Base-by-base conservation (phyloP, 2,888 invertebrate genomes). In the Pinctada fucata region DNA sequence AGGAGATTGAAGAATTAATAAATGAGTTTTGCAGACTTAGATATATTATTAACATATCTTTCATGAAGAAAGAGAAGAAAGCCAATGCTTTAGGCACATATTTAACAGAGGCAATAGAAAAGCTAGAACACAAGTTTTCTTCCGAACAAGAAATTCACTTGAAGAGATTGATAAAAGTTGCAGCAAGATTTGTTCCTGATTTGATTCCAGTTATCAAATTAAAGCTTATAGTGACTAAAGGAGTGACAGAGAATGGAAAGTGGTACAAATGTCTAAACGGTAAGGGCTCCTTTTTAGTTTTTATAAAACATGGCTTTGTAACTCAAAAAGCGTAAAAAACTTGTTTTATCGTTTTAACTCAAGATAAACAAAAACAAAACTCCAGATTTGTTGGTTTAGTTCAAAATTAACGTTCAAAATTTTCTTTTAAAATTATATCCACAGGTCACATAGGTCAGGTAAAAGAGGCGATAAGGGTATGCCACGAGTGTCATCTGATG, bases 181-280 rank as follows among this genome's bases (percentile, higher is more conserved):
- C 31, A 31, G 31, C 31, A 31, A 31, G 31, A 31, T 31, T 31
- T 31, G 31, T 31, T 31, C 31, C 31, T 31, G 31, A 31, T 58
- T 6, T 10, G 13, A 10, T 58, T 58, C 13, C 58, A 58, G 8
- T 13, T 10, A 6, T 13, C 13, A 6, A 58, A 10, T 58, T 58
- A 58, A 58, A 58, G 58, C 6, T 58, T 6, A 4, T 67, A 6
- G 10, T 6, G 45, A 8, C 6, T 31, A n/a, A 50, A 2, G 50
- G 51, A 65, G 31, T 16, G 31, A 45, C 50, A 45, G 49, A 66
- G 8, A 31, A 66, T 66, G 74, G 66, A 16, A 74, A 49, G 2
- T 74, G 74, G 74, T 65, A 50, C n/a, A 74, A 74, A 66, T 74
- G 74, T 16, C 65, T 31, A 16, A 74, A 67, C 48, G 74, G 74